Evolutionary conservation across 2,888 invertebrate species (phyloP).

Genomic region (Tubulanus polymorphus): DNA sequence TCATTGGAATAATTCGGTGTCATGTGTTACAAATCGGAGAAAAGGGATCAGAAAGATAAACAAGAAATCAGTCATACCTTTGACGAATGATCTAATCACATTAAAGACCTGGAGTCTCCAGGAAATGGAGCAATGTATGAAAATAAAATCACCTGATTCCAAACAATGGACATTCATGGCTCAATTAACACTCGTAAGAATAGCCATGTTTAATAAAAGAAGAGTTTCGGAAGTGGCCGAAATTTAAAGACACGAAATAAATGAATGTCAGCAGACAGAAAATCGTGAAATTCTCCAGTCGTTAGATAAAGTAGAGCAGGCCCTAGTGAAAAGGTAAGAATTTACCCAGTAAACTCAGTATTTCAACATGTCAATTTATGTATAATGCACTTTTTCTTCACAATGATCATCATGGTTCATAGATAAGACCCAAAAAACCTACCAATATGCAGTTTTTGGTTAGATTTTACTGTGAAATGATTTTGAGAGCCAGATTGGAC

Average conservation of each 20-base stretch:
- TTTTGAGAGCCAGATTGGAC: no score
- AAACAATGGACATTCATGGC: background rate
- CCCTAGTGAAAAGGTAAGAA: no score
- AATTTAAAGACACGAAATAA: background rate
- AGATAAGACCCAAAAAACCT: no score
- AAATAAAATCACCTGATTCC: background rate
- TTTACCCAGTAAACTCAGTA: no score
- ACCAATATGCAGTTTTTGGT: no score
- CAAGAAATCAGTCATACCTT: background rate
- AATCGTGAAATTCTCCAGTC: background rate
- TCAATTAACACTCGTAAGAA: background rate
- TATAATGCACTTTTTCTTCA: no score
- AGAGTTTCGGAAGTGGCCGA: background rate
- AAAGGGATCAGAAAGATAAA: background rate
- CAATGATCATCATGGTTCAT: no score
- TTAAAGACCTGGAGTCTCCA: background rate
- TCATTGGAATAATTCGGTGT: background rate
- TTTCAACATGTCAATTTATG: no score
- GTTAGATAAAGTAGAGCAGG: background rate
- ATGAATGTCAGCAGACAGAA: background rate
- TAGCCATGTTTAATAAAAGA: background rate
- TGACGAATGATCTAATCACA: background rate
- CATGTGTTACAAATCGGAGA: background rate
- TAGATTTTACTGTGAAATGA: no score
- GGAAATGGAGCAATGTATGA: background rate